phyloP scores from a whole-genome alignment of 2,113 vertebrate genomes.

The Ariopsis seemanni region DNA sequence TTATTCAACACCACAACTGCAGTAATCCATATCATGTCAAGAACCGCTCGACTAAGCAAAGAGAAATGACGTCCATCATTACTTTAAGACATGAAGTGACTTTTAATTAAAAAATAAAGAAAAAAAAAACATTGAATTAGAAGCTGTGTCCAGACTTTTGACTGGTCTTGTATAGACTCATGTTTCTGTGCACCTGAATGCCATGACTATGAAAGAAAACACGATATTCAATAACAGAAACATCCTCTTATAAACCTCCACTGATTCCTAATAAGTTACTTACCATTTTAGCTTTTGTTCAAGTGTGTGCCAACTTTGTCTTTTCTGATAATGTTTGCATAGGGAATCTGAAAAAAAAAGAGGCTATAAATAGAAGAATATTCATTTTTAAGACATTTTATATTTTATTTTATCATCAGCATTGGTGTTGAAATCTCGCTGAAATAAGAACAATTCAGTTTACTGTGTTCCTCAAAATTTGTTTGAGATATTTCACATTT shows the following conservation, averaged over 20 bases:
- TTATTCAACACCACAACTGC: too few relatives aligned
- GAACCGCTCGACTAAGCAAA: too few relatives aligned
- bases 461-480: background rate
- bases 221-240: background rate
- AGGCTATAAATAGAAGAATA: background rate
- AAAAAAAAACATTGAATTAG: too few relatives aligned
- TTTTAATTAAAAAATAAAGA: too few relatives aligned
- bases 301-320: constrained; percentile 92
- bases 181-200: background rate
- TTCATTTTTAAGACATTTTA: background rate
- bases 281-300: constrained; percentile 90
- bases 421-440: background rate
- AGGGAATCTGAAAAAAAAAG: constrained; percentile 83
- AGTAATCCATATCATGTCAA: too few relatives aligned
- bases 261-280: constrained; percentile 37
- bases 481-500: background rate
- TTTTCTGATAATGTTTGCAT: constrained; percentile 97
- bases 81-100: too few relatives aligned
- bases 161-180: too few relatives aligned
- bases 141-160: too few relatives aligned
- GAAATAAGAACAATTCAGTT: background rate
- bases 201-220: background rate
- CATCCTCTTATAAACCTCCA: background rate
- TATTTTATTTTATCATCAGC: background rate
- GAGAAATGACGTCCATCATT: too few relatives aligned